These are phyloP conservation scores for Plodia interpunctella DNA, from an alignment of 1,140 invertebrate species.

Conservation along the genomic window DNA sequence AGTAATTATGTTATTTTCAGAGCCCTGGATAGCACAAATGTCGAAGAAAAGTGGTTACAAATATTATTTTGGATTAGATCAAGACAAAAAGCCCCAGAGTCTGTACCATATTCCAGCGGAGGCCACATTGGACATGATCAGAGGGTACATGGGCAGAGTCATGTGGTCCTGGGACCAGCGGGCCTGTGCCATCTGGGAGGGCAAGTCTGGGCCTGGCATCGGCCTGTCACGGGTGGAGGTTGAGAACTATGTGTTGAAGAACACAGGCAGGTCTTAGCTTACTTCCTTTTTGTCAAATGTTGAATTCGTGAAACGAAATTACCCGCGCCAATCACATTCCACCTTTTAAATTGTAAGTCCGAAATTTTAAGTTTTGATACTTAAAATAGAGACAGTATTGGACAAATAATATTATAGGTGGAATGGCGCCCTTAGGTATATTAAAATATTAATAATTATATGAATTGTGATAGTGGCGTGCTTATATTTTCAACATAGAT, in stretches of 20 bases:
- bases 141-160: slow-evolving; percentile 35
- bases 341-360: no score
- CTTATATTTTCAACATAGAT: no score
- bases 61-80: slow-evolving; percentile 50
- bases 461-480: no score
- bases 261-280: background rate
- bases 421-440: no score
- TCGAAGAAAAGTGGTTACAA: slow-evolving; percentile 51
- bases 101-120: slow-evolving; percentile 41
- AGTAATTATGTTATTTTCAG: slow-evolving; percentile 36
- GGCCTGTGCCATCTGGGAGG: slow-evolving; percentile 44
- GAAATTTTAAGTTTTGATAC: no score
- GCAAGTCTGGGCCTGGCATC: slow-evolving; percentile 12
- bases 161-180: slow-evolving; percentile 57
- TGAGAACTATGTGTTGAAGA: background rate
- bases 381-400: no score
- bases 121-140: slow-evolving; percentile 49
- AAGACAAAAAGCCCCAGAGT: slow-evolving; percentile 40
- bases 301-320: no score
- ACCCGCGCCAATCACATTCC: no score
- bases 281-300: background rate
- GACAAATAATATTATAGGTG: no score
- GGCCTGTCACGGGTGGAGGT: background rate
- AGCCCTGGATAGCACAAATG: slow-evolving; percentile 61
- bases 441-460: no score